Evolutionary conservation across 2,888 invertebrate species (phyloP).

Genomic region (Melinaea menophilus): DNA sequence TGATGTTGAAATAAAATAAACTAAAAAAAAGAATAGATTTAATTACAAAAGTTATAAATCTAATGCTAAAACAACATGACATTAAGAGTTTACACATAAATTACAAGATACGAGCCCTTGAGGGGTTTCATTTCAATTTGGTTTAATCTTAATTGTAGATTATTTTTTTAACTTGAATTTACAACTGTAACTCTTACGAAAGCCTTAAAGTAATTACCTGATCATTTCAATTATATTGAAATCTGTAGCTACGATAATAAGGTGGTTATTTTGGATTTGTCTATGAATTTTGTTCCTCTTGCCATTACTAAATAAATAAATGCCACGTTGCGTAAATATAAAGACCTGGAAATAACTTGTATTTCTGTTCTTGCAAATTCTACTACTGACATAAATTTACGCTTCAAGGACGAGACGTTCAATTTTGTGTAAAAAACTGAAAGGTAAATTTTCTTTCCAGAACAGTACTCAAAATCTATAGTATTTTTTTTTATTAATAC

Average conservation of each 20-base stretch:
- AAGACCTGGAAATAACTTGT: conserved; percentile 79
- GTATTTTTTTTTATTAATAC: no score
- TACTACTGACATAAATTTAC: conserved; percentile 81
- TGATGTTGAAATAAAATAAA: no score
- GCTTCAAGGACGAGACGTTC: conserved; percentile 84
- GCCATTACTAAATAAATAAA: conserved; percentile 55
- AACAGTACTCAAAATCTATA: not conserved
- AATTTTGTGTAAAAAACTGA: conserved; percentile 79
- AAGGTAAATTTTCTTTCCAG: conserved; percentile 51
- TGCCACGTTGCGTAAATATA: conserved; percentile 74
- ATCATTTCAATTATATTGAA: no score
- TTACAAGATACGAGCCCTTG: conserved; percentile 9
- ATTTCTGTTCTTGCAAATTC: conserved; percentile 80
- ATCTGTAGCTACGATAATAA: not conserved
- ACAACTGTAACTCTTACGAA: no score
- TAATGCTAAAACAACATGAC: conserved; percentile 6
- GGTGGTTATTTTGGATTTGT: conserved; percentile 20
- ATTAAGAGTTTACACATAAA: conserved; percentile 8
- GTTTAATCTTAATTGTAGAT: not conserved
- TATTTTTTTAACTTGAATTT: no score
- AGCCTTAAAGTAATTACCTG: no score
- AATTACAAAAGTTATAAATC: conserved; percentile 19
- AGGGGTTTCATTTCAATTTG: conserved; percentile 11
- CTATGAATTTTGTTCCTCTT: conserved; percentile 61
- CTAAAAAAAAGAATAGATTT: not conserved